Evolutionary conservation across 2,113 vertebrate species (phyloP), one percentile per base, ranked within the genome.

Genomic region (Rhea americana): DNA sequence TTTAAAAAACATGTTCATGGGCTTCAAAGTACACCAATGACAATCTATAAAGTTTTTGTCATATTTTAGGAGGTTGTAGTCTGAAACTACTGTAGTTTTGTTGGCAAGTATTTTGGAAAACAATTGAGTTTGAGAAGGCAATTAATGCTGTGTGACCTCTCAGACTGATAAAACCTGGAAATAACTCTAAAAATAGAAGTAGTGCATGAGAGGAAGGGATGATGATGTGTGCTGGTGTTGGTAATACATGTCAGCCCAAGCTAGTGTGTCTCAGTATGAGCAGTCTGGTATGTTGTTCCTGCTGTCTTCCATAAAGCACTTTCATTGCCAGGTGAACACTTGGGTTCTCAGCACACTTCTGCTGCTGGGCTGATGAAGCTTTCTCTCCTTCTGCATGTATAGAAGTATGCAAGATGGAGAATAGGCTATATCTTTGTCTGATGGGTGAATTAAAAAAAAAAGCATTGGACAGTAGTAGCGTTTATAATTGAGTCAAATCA

Each of bases 341-440:
- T 10, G 67, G 20, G 15, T 25, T 83, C 25, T 70, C 19, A 47
- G 8, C 0, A 1, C 0, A 0, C 32, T 26, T 56, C 55, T 87
- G 47, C 51, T 21, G n/a, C 20, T 63, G 43, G 37, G 48, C 20
- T 15, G n/a, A 50, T 35, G 19, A 53, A 78, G 35, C 71, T 24
- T 35, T 14, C 16, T 83, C 6, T 9, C 70, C 47, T 41, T 72
- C 11, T 65, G 15, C 13, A 2, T 63, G 10, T 41, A 14, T 16
- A 39, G 30, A 76, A 59, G 13, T 58, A 21, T 63, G 35, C n/a
- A 70, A 41, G 47, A n/a, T 43, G 30, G 19, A 55, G 30, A 71
- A 67, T 18, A 82, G 7, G 1, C n/a, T 70, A 11, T 59, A 66
- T 20, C 19, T 53, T 53, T 61, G 39, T 32, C 15, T 48, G 32